Base-by-base conservation (phyloP, 2,888 invertebrate genomes). In the Melanostoma scalare region DNA sequence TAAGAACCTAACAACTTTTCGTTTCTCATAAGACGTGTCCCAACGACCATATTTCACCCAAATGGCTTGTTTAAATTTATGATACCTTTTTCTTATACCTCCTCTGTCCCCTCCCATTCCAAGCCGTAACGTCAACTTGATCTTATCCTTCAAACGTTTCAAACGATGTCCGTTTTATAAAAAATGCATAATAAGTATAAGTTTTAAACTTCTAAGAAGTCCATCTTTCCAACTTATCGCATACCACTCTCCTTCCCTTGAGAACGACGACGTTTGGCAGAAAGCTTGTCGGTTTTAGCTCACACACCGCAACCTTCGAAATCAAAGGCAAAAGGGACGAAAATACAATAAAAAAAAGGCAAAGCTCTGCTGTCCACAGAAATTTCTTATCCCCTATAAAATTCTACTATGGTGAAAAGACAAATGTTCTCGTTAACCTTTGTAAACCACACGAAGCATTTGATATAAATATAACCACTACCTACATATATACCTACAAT, bases 361-460 rank as follows among this genome's bases (percentile, higher is more conserved):
- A n/a, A 58, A 42, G 33, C 31, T 44, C 46, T 33, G 6, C 30
- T 44, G 35, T 46, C 44, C 60, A 35, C 44, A 60, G 20, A 4
- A 46, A 46, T 60, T 60, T 30, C 61, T 36, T 48, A 48, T 20
- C 20, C 10, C 20, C 61, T 35, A 61, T 35, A 46, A n/a, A 46
- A 2, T 8, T 30, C 40, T 56, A 30, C 9, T 46, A 20, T 36
- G 61, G 61, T 5, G 5, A 61, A 36, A 35, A 46, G 61, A 61
- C 46, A 61, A 61, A 61, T 46, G 20, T 20, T 20, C 46, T 61
- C 61, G 61, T 61, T 61, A 61, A 61, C 61, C 61, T 61, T 61
- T 46, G 46, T 35, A 36, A 44, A 48, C 36, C 10, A 31, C 10
- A 40, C 20, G 35, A 42, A 60, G 40, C 1, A 60, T 60, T 42